Base-by-base conservation (phyloP, 2,797 vertebrate species). In the Oreonectes daqikongensis region DNA sequence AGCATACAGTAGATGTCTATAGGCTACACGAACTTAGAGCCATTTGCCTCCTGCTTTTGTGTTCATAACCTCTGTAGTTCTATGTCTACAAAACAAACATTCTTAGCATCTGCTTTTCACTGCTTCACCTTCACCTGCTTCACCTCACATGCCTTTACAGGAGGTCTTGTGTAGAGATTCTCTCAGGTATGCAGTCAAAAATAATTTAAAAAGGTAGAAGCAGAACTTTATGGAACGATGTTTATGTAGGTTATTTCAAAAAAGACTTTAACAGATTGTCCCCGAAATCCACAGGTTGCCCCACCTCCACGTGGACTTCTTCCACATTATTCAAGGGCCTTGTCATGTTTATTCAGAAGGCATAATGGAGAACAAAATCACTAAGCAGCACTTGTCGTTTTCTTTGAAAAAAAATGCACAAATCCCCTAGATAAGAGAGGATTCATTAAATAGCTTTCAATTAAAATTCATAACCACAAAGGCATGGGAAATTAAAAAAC, bases 341-440 rank as follows among this genome's bases (percentile, higher is more conserved):
- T 53, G 52, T 57, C 12, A 57, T 57, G 53, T 57, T 57, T 15
- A 57, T 57, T 57, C 53, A 28, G 12, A 57, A 28, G 53, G 12
- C 22, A 55, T 55, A 26, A 26, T 55, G 5, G 12, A 53, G 4
- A 55, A 57, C 24, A 57, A 57, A 28, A 12, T 57, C 53, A 57
- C 22, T 15, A 5, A 57, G 24, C 5, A 17, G 53, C 24, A 57
- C 53, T 55, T 28, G 53, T 57, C 53, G 26, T 5, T 57, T 15
- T 57, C 53, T 57, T 11, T 28, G 48, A 20, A 22, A n/a, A n/a
- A 6, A 53, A 53, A 24, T 28, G 14, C 24, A 28, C 53, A 17
- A 57, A 57, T 53, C 20, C 3, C 8, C 26, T 7, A 17, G 53
- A 57, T 57, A 57, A 57, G 12, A 26, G 12, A 4, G 15, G 28